Base-by-base conservation (phyloP, 2,888 invertebrate genomes). In the Agrilus biguttatus region DNA sequence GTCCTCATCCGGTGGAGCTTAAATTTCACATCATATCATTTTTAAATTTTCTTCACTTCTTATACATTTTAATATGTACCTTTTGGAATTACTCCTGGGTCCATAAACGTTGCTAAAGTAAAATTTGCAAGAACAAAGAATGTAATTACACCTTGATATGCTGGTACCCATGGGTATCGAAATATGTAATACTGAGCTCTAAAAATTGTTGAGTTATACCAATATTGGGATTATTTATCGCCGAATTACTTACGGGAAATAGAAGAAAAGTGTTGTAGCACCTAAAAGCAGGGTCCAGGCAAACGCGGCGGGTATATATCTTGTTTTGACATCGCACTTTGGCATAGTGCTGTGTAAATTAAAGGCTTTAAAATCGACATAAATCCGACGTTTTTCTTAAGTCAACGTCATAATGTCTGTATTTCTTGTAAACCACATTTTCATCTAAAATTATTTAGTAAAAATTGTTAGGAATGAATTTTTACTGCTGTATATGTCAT, bases 71-170 rank as follows among this genome's bases (percentile, higher is more conserved):
- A 28, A 28, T 10, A 28, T 28, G 28, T 10, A 93, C 95, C 95
- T 83, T 89, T 91, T 63, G 95, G 95, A 75, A 96, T 95, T 52
- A 93, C 85, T 60, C 96, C 97, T 62, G 96, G 96, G 72, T 97
- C 96, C 93, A 97, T 96, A 70, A 96, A 95, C 61, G 97, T 97
- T 56, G 98, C 96, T 71, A 97, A 75, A 55, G 92, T 90, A 71
- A 99, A 95, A 77, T 98, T 98, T 70, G 95, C 88, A 70, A 97
- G 73, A 60, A 97, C 96, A 74, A 96, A 93, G 71, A 97, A 83
- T 56, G 95, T 90, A 63, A 98, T 82, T 56, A 96, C 79, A 56
- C 86, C 91, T 75, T 97, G 93, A 65, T 83, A 83, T 58, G 89
- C 85, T 53, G 89, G 87, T 55, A 92, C 85, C 87, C 89, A 90